phyloP scores from a whole-genome alignment of 2,888 invertebrate species.

The Panorpa germanica region DNA sequence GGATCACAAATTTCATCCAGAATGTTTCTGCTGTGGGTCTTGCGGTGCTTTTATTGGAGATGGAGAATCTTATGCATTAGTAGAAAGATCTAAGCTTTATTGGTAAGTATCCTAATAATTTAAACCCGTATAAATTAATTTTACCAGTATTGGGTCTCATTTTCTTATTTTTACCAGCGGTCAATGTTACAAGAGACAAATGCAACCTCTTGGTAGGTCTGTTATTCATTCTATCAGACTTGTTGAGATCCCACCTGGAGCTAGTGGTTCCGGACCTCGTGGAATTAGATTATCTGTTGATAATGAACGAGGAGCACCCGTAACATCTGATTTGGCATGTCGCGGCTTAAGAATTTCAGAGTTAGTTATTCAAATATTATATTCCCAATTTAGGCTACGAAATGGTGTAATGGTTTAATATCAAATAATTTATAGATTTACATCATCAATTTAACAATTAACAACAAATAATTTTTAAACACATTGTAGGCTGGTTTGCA shows the following conservation, averaged over 20 bases:
- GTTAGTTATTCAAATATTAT: constrained; percentile 25
- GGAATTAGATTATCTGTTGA: constrained; percentile 36
- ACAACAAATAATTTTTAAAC: too few species aligned
- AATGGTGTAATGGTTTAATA: constrained; percentile 6
- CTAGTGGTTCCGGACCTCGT: constrained; percentile 30
- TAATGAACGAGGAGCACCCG: constrained; percentile 14
- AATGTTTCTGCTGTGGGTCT: constrained; percentile 76
- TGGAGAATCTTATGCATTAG: constrained; percentile 78
- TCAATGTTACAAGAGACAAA: constrained; percentile 53
- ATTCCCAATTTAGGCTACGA: background rate
- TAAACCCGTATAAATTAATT: constrained; percentile 6
- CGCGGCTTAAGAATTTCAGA: constrained; percentile 51
- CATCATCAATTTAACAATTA: background rate
- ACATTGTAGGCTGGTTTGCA: constrained; percentile 43
- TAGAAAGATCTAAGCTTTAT: constrained; percentile 77
- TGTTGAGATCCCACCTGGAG: constrained; percentile 53
- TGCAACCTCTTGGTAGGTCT: constrained; percentile 32
- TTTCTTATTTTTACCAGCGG: constrained; percentile 31
- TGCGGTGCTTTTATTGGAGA: constrained; percentile 77
- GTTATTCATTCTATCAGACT: constrained; percentile 69
- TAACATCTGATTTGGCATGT: constrained; percentile 25
- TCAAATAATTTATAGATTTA: background rate
- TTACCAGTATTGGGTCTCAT: constrained; percentile 6
- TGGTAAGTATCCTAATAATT: constrained; percentile 34
- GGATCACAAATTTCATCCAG: constrained; percentile 88